phyloP scores from a whole-genome alignment of 2,888 invertebrate genomes.

The Apotomis betuletana region DNA sequence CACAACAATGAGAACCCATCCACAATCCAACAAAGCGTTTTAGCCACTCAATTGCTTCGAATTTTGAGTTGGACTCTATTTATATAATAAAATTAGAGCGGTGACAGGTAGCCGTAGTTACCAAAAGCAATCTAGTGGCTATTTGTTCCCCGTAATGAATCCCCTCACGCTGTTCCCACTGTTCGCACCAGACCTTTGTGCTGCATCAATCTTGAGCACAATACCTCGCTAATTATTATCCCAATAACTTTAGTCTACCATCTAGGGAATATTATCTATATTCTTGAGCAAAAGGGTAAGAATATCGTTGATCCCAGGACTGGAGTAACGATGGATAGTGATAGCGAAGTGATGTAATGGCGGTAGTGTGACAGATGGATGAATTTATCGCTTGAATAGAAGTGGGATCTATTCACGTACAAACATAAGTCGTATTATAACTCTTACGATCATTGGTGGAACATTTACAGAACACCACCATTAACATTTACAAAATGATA shows the following conservation, averaged over 20 bases:
- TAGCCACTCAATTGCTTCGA: no score
- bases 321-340: no score
- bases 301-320: background rate
- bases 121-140: no score
- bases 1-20: background rate
- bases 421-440: background rate
- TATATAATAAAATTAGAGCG: no score
- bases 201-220: background rate
- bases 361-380: background rate
- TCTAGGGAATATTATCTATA: background rate
- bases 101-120: no score
- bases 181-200: background rate
- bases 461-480: no score
- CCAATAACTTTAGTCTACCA: background rate
- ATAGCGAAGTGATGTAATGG: no score
- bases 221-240: background rate
- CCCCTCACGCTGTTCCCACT: background rate
- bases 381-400: background rate
- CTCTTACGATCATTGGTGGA: no score
- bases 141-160: slow-evolving; percentile 1
- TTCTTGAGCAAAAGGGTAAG: no score
- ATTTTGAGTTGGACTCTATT: no score
- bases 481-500: no score
- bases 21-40: background rate
- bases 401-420: background rate